phyloP scores from a whole-genome alignment of 1,140 invertebrate genomes.

The Ceratosolen solmsi region DNA sequence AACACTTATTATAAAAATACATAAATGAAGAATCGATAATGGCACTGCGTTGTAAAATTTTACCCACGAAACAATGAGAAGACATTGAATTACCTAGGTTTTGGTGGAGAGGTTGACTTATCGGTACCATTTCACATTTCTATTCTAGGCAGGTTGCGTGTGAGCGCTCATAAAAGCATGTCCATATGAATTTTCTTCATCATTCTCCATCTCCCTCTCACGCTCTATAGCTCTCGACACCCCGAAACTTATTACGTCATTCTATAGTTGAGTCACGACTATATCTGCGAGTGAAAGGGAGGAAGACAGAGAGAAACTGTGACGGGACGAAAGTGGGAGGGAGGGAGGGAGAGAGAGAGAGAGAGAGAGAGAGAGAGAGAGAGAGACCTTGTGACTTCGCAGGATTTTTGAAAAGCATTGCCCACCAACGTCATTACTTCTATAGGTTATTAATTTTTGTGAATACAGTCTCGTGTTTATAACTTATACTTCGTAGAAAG shows the following conservation, averaged over 20 bases:
- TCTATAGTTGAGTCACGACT: constrained; percentile 14
- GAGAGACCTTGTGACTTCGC: background rate
- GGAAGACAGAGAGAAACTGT: too few species aligned
- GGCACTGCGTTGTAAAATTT: background rate
- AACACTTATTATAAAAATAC: too few species aligned
- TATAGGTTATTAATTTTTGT: constrained; percentile 22
- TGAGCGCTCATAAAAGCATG: background rate
- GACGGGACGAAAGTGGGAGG: too few species aligned
- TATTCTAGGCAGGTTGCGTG: background rate
- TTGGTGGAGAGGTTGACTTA: background rate
- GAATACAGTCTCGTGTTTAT: background rate
- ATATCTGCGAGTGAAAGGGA: background rate
- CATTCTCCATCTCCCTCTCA: background rate
- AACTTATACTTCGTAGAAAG: background rate
- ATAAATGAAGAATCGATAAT: background rate
- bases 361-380: background rate
- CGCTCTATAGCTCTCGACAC: background rate
- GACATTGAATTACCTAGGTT: background rate
- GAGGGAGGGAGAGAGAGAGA: background rate
- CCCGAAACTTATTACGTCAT: constrained; percentile 22
- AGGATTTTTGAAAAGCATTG: constrained; percentile 5
- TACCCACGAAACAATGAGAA: background rate
- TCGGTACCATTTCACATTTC: background rate
- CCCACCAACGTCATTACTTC: background rate
- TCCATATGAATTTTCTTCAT: background rate